Conservation (phyloP, 2,113 vertebrate genomes). For the Equus quagga region DNA sequence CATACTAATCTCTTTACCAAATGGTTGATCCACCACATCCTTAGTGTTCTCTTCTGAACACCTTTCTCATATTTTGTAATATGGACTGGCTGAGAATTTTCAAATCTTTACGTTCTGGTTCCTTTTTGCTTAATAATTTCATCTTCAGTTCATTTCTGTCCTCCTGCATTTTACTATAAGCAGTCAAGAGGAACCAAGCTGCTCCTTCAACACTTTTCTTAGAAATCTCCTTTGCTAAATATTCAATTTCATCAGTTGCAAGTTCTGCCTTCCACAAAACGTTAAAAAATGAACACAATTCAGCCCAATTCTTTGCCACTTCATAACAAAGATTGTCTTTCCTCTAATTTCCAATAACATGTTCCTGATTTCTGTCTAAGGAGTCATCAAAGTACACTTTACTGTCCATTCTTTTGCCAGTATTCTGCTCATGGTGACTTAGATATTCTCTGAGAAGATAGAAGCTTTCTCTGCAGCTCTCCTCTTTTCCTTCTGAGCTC, state of each 20-base stretch:
- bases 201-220: not conserved
- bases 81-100: not conserved
- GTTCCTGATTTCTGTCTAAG: not conserved
- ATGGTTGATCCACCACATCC: not conserved
- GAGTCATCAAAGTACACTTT: not conserved
- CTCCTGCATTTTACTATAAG: not conserved
- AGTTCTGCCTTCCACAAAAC: not conserved
- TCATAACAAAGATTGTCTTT: not conserved
- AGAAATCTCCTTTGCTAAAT: not conserved
- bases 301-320: not conserved
- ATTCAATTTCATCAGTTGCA: not conserved
- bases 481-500: not conserved
- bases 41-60: not conserved
- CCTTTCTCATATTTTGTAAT: not conserved
- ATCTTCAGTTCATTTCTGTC: not conserved
- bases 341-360: not conserved
- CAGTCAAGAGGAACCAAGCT: not conserved
- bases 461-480: not conserved
- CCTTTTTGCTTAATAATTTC: not conserved
- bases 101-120: not conserved
- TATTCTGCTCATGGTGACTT: not conserved
- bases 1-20: not conserved
- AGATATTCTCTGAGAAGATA: not conserved
- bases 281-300: not conserved
- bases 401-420: not conserved